A percentile compares a stretch with the other conserved stretches of the same genome.
These are phyloP conservation scores for Syngnathus floridae DNA, from an alignment of 2,113 vertebrate species.

Conservation along the genomic window DNA sequence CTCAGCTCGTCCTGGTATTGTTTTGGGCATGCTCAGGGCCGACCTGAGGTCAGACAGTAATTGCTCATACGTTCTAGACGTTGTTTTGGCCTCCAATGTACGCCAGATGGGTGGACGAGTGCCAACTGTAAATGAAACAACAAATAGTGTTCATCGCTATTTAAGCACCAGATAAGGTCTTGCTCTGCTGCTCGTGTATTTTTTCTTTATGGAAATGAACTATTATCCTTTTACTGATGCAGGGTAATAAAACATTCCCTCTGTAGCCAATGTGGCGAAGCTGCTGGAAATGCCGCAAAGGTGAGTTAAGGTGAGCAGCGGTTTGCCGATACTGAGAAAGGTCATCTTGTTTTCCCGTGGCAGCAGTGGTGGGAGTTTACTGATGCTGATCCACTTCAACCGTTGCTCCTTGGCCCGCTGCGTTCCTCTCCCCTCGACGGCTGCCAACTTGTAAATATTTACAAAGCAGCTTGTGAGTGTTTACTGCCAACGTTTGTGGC, in stretches of 20 bases:
- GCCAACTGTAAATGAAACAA: constrained; percentile 22
- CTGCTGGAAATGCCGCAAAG: constrained; percentile 5
- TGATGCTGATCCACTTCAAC: constrained; percentile 22
- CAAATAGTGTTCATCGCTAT: constrained; percentile 14
- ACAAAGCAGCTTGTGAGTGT: constrained; percentile 60
- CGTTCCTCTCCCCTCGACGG: constrained; percentile 30
- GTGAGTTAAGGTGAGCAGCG: constrained; percentile 21
- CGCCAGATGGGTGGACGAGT: constrained; percentile 31
- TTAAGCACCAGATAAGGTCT: not conserved
- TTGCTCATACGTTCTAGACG: constrained; percentile 12
- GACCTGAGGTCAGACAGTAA: constrained; percentile 50
- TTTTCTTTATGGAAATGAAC: not conserved
- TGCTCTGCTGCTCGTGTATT: not conserved
- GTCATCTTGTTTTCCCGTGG: constrained; percentile 33
- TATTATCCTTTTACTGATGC: not conserved
- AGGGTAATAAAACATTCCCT: not conserved
- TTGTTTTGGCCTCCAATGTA: constrained; percentile 18
- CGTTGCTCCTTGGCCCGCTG: constrained; percentile 15
- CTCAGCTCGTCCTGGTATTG: constrained; percentile 62
- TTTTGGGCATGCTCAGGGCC: constrained; percentile 45
- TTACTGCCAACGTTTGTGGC: constrained; percentile 51
- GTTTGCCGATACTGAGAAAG: constrained; percentile 26
- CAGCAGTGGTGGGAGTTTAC: not conserved
- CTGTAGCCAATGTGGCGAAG: not conserved
- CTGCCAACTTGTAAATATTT: constrained; percentile 67